phyloP scores from a whole-genome alignment of 2,797 vertebrate genomes.

The Rhynchonycteris naso region DNA sequence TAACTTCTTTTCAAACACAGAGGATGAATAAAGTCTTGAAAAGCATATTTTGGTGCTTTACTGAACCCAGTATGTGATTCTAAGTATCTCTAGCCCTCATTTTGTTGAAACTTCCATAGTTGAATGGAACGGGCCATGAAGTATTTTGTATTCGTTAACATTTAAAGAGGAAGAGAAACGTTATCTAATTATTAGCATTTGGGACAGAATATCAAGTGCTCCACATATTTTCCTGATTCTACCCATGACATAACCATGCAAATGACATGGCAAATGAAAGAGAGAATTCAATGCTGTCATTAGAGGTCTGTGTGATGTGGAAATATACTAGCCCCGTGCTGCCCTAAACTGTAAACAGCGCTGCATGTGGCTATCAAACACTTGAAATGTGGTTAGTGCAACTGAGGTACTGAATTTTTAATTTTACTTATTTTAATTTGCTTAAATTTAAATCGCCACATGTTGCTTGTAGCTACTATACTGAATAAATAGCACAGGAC shows the following conservation, averaged over 20 bases:
- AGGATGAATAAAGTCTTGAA: conserved; percentile 57
- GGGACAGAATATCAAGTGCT: not conserved
- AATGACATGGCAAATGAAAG: not conserved
- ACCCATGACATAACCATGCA: not conserved
- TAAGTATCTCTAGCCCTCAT: not conserved
- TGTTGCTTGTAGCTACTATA: not conserved
- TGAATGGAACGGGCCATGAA: conserved; percentile 45
- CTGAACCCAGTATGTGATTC: conserved; percentile 28
- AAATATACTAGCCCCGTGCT: too few species aligned
- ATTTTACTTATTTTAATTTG: conserved; percentile 13
- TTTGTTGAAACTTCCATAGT: conserved; percentile 42
- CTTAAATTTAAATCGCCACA: not conserved
- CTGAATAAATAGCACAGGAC: not conserved
- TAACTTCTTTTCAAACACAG: conserved; percentile 56
- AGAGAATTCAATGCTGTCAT: not conserved
- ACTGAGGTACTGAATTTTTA: not conserved
- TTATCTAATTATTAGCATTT: conserved; percentile 9
- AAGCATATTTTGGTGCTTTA: conserved; percentile 54
- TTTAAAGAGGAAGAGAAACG: conserved; percentile 48
- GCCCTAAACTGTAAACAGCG: not conserved
- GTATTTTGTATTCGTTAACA: conserved; percentile 51
- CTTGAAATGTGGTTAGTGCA: not conserved
- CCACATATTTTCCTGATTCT: not conserved
- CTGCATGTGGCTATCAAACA: not conserved
- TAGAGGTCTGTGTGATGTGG: not conserved